Base-by-base conservation (phyloP, 2,113 vertebrate genomes). In the Heterocephalus glaber region DNA sequence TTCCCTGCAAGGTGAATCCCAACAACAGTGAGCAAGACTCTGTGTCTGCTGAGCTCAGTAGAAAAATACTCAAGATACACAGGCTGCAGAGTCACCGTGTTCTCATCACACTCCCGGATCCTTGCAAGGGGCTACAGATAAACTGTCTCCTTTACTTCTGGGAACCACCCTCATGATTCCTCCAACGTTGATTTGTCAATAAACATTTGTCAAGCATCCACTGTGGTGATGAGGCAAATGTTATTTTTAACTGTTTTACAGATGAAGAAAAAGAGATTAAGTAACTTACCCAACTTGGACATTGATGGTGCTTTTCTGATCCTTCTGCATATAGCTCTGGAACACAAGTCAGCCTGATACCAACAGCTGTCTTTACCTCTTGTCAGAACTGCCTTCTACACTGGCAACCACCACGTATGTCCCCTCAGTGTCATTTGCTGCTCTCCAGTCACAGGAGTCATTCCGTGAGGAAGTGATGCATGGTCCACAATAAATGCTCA, bases 161-260 rank as follows among this genome's bases (percentile, higher is more conserved):
- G 3, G 5, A 49, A 72, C 28, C 44, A 44, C 52, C 56, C 44
- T 60, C 26, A 35, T 35, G 86, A 19, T 81, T 86, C 86, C 60
- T 66, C 52, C 56, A 14, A 63, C 26, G 38, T 17, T 82, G 81
- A 77, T 85, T 95, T 49, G 35, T 41, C 41, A 30, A 84, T 28
- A 84, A 89, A 41, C 79, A 68, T 70, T 80, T 86, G 68, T 86
- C 20, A 61, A 70, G 79, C 12, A 58, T 52, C 33, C 19, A 2
- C 49, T 63, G 38, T 5, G 24, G n/a, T 77, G 79, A 94, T 89
- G 83, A 96, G n/a, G 52, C 63, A 86, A 93, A n/a, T 35, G 30
- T 47, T 95, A 86, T 95, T 93, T 95, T 94, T 94, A 95, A 94
- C 70, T 84, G 70, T 77, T 65, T 89, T 61, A 92, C 68, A 96